Conservation (phyloP, 2,113 vertebrate genomes). For the Stercorarius parasiticus region DNA sequence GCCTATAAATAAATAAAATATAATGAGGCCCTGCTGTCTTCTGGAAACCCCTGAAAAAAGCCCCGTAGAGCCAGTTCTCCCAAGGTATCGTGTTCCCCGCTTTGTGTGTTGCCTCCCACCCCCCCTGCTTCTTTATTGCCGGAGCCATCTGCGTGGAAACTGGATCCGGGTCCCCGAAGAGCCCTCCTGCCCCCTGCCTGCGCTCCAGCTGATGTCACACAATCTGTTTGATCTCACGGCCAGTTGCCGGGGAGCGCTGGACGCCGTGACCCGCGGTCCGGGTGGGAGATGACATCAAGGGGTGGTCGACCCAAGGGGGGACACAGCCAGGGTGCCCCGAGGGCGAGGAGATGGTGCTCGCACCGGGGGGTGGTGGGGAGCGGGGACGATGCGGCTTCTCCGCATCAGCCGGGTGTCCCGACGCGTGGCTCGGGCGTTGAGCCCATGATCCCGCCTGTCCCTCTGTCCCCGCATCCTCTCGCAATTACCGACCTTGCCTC, state of each 20-base stretch:
- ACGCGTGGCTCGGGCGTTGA: fast-evolving
- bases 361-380: not conserved
- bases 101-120: not conserved
- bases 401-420: not conserved
- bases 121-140: not conserved
- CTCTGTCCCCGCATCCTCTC: not conserved
- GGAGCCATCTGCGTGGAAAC: slow-evolving; percentile 63
- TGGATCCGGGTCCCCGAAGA: slow-evolving; percentile 7
- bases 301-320: not conserved
- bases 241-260: slow-evolving; percentile 19
- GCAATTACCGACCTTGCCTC: not conserved
- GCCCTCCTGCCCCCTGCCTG: slow-evolving; percentile 27
- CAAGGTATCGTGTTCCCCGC: slow-evolving; percentile 31
- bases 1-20: slow-evolving; percentile 50
- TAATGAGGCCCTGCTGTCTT: not conserved
- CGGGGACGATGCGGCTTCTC: not conserved
- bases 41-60: slow-evolving; percentile 21
- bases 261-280: not conserved
- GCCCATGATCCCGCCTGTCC: not conserved
- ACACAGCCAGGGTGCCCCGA: fast-evolving
- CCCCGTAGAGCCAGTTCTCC: not conserved
- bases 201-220: slow-evolving; percentile 60
- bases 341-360: not conserved
- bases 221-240: slow-evolving; percentile 40
- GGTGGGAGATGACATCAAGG: not conserved